Percentiles rank a stretch among this genome's conserved stretches.
Conservation (phyloP, 2,113 vertebrate genomes). For the Lanius ludovicianus region DNA sequence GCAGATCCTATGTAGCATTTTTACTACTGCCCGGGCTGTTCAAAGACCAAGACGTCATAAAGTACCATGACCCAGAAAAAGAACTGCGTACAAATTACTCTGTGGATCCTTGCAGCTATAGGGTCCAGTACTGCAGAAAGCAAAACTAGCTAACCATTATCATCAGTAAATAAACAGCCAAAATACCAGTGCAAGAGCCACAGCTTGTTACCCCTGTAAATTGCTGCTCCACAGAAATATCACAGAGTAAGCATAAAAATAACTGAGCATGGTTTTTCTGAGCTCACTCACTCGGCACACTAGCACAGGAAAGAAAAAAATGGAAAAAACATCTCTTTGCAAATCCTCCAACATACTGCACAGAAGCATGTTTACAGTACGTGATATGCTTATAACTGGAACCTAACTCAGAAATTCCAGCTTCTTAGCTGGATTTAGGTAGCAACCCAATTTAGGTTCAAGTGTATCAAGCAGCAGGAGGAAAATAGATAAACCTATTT, state of each 20-base stretch:
- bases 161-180: background rate
- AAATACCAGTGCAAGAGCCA: background rate
- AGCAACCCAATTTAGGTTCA: background rate
- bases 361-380: background rate
- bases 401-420: background rate
- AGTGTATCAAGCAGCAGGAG: background rate
- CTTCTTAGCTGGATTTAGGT: background rate
- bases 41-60: background rate
- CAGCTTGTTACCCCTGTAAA: background rate
- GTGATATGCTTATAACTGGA: background rate
- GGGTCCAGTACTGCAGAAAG: background rate
- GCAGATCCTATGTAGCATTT: background rate
- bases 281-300: background rate
- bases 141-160: background rate
- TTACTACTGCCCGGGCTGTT: background rate
- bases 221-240: background rate
- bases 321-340: background rate
- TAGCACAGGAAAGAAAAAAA: background rate
- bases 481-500: background rate
- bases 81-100: background rate
- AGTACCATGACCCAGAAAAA: background rate
- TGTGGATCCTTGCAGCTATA: background rate
- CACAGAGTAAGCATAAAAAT: background rate
- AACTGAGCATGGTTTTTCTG: background rate
- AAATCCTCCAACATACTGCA: background rate